These are phyloP conservation scores for Rhamnusium bicolor DNA, from an alignment of 2,888 invertebrate species.

Conservation along the genomic window DNA sequence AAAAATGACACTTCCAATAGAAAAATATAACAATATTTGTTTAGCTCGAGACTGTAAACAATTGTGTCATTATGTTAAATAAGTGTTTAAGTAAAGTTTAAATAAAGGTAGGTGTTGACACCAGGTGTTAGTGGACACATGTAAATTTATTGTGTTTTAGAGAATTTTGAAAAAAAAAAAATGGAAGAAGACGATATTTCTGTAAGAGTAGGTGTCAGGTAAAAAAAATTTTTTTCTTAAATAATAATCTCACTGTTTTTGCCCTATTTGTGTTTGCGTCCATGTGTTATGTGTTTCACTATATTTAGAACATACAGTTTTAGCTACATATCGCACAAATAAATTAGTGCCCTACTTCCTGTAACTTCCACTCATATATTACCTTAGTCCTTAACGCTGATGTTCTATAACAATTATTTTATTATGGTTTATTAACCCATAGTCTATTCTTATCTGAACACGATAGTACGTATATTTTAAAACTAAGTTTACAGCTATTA, in stretches of 20 bases:
- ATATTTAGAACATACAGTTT: constrained; percentile 44
- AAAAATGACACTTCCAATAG: constrained; percentile 37
- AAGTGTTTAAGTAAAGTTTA: constrained; percentile 55
- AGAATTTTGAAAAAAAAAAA: constrained; percentile 50
- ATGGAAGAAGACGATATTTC: constrained; percentile 80
- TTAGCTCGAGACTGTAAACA: constrained; percentile 47
- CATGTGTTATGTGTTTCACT: constrained; percentile 45
- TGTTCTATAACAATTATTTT: constrained; percentile 32
- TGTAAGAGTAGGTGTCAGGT: constrained; percentile 82
- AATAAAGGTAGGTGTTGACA: constrained; percentile 63
- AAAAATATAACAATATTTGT: constrained; percentile 41
- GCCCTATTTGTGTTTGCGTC: constrained; percentile 25
- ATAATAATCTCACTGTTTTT: neutral
- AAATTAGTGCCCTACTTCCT: constrained; percentile 41
- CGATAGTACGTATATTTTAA: neutral
- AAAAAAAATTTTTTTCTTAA: constrained; percentile 56
- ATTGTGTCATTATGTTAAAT: constrained; percentile 56
- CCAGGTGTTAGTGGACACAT: constrained; percentile 56
- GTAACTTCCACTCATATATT: constrained; percentile 39
- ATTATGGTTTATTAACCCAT: constrained; percentile 25
- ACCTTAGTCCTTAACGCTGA: constrained; percentile 37
- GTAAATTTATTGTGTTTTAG: constrained; percentile 53
- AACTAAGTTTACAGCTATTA: neutral
- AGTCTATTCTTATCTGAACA: constrained; percentile 16
- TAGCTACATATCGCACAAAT: constrained; percentile 45